Evolutionary conservation across 2,113 vertebrate species (phyloP).

Genomic region (Lagopus muta): DNA sequence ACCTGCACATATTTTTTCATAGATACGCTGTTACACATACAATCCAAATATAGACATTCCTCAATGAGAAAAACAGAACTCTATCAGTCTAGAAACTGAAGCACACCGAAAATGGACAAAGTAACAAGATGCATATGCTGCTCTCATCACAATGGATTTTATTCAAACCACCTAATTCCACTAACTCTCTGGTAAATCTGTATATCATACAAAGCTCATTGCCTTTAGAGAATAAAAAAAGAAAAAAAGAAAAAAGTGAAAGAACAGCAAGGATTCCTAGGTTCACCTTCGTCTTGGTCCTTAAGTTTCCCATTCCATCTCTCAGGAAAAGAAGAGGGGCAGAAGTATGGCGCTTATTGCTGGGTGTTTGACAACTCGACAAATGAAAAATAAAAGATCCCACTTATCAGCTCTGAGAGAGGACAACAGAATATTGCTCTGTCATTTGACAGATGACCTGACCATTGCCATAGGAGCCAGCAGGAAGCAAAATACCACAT

Average conservation of each 20-base stretch:
- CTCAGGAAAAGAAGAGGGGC: neutral
- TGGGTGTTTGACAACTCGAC: slow-evolving; percentile 10
- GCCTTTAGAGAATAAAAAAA: neutral
- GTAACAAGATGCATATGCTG: neutral
- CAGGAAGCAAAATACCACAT: slow-evolving; percentile 4
- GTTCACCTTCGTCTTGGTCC: neutral
- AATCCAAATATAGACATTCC: neutral
- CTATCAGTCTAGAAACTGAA: neutral
- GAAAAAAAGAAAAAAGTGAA: neutral
- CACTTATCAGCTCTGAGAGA: slow-evolving; percentile 34
- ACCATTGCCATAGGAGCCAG: slow-evolving; percentile 41
- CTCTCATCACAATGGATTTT: neutral
- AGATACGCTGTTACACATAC: neutral
- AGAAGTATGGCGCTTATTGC: neutral
- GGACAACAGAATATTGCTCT: neutral
- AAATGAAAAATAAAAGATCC: slow-evolving; percentile 30
- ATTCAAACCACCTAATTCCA: neutral
- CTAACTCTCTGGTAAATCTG: neutral
- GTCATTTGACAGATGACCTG: slow-evolving; percentile 12
- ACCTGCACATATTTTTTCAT: neutral
- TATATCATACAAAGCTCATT: rapidly evolving
- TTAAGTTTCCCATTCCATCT: neutral
- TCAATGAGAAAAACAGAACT: neutral
- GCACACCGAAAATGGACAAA: neutral
- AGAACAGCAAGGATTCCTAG: neutral